phyloP scores from a whole-genome alignment of 1,140 invertebrate species.

The Mylabris phalerata region DNA sequence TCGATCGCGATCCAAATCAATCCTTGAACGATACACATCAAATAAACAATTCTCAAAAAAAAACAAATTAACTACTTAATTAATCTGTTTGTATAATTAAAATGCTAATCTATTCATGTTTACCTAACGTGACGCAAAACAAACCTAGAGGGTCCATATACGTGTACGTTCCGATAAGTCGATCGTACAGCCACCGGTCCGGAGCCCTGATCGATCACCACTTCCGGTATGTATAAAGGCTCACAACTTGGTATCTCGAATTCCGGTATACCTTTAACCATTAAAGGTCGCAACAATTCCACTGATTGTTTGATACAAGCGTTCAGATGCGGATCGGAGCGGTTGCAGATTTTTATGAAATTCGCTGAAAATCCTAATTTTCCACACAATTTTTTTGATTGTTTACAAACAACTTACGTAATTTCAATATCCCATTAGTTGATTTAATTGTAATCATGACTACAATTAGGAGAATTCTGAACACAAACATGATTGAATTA shows the following conservation, averaged over 20 bases:
- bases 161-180: slow-evolving; percentile 51
- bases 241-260: slow-evolving; percentile 56
- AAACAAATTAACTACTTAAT: background rate
- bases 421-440: background rate
- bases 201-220: slow-evolving; percentile 52
- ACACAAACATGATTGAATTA: background rate
- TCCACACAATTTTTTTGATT: background rate
- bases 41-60: background rate
- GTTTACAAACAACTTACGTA: background rate
- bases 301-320: slow-evolving; percentile 45
- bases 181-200: slow-evolving; percentile 55
- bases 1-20: slow-evolving; percentile 47
- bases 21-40: slow-evolving; percentile 32
- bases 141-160: slow-evolving; percentile 53
- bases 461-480: background rate
- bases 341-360: slow-evolving; percentile 43
- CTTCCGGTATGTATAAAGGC: slow-evolving; percentile 51
- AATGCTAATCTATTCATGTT: slow-evolving; percentile 30
- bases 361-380: slow-evolving; percentile 34
- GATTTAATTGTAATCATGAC: background rate
- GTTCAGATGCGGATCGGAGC: slow-evolving; percentile 44
- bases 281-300: slow-evolving; percentile 44
- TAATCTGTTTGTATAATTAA: background rate
- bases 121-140: slow-evolving; percentile 52
- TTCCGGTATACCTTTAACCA: slow-evolving; percentile 51